These are phyloP conservation scores for Myotis yumanensis DNA, from an alignment of 2,113 vertebrate species.

Conservation along the genomic window DNA sequence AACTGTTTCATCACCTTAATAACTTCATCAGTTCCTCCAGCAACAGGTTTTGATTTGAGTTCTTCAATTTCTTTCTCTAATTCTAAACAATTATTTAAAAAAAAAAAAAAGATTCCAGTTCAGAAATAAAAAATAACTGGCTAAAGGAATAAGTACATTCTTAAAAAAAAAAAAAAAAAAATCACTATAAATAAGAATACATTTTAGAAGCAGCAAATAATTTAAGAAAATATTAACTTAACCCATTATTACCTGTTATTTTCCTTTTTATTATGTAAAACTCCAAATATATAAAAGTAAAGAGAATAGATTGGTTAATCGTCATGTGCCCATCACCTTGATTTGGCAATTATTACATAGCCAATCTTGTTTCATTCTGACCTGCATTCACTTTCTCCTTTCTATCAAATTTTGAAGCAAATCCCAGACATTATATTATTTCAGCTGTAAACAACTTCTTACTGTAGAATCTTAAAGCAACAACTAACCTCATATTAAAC, in stretches of 20 bases:
- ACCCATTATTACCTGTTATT: constrained; percentile 11
- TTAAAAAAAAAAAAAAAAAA: not conserved
- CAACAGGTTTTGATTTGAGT: constrained; percentile 84
- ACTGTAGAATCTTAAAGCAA: not conserved
- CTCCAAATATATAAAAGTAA: not conserved
- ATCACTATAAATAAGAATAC: constrained; percentile 19
- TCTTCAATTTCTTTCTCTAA: constrained; percentile 92
- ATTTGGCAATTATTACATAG: not conserved
- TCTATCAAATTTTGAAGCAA: constrained; percentile 10
- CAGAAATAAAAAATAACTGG: constrained; percentile 51
- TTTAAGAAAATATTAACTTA: constrained; percentile 36
- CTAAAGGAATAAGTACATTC: constrained; percentile 18
- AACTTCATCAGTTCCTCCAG: constrained; percentile 85
- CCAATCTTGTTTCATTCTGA: not conserved
- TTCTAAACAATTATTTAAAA: constrained; percentile 82
- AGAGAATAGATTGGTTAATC: not conserved
- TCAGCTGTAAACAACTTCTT: constrained; percentile 30
- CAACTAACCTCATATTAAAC: not conserved
- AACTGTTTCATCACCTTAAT: constrained; percentile 88
- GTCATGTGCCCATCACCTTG: not conserved
- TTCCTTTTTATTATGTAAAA: constrained; percentile 46
- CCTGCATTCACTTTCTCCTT: not conserved
- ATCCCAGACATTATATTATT: constrained; percentile 33
- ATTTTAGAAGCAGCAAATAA: not conserved
- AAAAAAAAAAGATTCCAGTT: constrained; percentile 39